phyloP scores from a whole-genome alignment of 2,888 invertebrate species.

The Isotomurus palustris region DNA sequence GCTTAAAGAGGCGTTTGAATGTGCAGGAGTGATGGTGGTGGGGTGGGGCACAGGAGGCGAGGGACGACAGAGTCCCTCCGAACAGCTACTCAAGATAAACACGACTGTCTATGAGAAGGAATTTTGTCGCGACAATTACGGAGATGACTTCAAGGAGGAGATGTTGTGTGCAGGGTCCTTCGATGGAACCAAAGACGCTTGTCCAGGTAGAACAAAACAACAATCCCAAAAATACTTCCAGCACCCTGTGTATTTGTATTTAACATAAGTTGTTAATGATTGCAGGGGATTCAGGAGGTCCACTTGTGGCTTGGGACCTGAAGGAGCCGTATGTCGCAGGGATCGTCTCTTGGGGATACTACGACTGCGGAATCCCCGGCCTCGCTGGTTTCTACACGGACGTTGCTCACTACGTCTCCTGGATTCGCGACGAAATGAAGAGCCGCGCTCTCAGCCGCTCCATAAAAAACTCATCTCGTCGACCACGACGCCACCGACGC shows the following conservation, averaged over 20 bases:
- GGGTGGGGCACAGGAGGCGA: slow-evolving; percentile 18
- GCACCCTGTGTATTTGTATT: no score
- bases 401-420: slow-evolving; percentile 7
- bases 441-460: no score
- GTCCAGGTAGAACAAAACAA: slow-evolving; percentile 10
- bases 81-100: slow-evolving; percentile 8
- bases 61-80: neutral
- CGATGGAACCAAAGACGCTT: slow-evolving; percentile 10
- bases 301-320: slow-evolving; percentile 10
- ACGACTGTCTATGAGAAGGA: slow-evolving; percentile 14
- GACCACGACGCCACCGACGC: no score
- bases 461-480: no score
- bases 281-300: slow-evolving; percentile 15
- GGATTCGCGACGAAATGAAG: no score
- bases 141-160: slow-evolving; percentile 16
- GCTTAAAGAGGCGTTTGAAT: no score
- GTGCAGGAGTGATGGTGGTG: slow-evolving; percentile 9
- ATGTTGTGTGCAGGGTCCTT: slow-evolving; percentile 24
- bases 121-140: slow-evolving; percentile 14
- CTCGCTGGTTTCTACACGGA: slow-evolving; percentile 19
- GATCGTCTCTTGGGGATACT: slow-evolving; percentile 16
- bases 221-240: no score
- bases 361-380: slow-evolving; percentile 12
- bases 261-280: no score
- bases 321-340: slow-evolving; percentile 11